These are phyloP conservation scores for Melanotaenia duboulayi DNA, from an alignment of 2,113 vertebrate genomes.

Conservation along the genomic window DNA sequence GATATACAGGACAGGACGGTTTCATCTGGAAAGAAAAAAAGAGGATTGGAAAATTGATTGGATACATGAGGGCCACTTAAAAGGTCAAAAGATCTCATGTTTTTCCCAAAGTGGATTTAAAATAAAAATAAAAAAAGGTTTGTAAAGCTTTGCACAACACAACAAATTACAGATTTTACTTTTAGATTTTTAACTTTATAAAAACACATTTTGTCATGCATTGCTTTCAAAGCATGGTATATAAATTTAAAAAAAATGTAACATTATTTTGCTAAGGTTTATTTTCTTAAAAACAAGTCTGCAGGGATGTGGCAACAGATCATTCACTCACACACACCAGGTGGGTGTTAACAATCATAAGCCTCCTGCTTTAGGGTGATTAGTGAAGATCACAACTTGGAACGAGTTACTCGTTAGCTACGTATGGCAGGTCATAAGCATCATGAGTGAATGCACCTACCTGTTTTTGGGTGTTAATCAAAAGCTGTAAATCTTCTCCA, in stretches of 20 bases:
- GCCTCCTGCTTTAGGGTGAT: constrained; percentile 19
- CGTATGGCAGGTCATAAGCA: constrained; percentile 13
- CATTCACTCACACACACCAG: background rate
- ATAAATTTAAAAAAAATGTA: too few relatives aligned
- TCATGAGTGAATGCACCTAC: too few relatives aligned
- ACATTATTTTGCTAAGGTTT: too few relatives aligned
- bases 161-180: too few relatives aligned
- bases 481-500: background rate
- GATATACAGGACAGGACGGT: background rate
- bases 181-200: too few relatives aligned
- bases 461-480: too few relatives aligned
- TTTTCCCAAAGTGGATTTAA: background rate
- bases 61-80: constrained; percentile 19
- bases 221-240: too few relatives aligned
- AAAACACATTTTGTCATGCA: too few relatives aligned
- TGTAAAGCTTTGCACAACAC: too few relatives aligned
- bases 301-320: constrained; percentile 14
- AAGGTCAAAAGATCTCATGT: background rate
- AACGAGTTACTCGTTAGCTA: constrained; percentile 25
- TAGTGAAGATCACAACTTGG: constrained; percentile 11
- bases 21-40: constrained; percentile 8
- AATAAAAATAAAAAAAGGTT: too few relatives aligned
- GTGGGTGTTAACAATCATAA: constrained; percentile 21
- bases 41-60: constrained; percentile 24
- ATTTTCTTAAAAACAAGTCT: background rate